A percentile compares a stretch with the other conserved stretches of the same genome.
Evolutionary conservation across 2,888 invertebrate species (phyloP).

Genomic region (Tyria jacobaeae): DNA sequence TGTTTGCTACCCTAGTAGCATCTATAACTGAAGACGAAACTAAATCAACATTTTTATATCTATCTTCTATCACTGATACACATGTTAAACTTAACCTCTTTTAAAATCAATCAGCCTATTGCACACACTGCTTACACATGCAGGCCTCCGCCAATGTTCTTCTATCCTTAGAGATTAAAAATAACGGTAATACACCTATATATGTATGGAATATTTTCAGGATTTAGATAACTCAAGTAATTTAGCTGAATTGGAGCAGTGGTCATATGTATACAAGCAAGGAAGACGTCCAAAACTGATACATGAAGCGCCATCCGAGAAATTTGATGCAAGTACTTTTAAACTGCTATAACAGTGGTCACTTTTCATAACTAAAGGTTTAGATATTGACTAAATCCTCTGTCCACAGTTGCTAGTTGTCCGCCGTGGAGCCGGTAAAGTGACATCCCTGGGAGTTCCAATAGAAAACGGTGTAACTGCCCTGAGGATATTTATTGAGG

Average conservation of each 20-base stretch:
- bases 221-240: constrained; percentile 65
- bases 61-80: too few relatives aligned
- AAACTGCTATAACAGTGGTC: too few relatives aligned
- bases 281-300: constrained; percentile 63
- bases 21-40: neutral
- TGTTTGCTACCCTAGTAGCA: neutral
- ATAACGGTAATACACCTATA: neutral
- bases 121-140: too few relatives aligned
- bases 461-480: constrained; percentile 78
- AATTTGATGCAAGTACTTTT: constrained; percentile 66
- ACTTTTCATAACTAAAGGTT: neutral
- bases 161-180: too few relatives aligned
- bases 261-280: constrained; percentile 62
- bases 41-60: neutral
- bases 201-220: constrained; percentile 52
- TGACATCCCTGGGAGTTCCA: constrained; percentile 75
- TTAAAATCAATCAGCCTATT: too few relatives aligned
- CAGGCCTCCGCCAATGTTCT: too few relatives aligned
- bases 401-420: constrained; percentile 60
- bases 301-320: constrained; percentile 55
- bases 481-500: constrained; percentile 74
- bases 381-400: neutral
- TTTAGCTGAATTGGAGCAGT: constrained; percentile 62
- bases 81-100: too few relatives aligned
- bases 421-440: constrained; percentile 71